Evolutionary conservation across 2,113 vertebrate genomes (phyloP).

Genomic region (Gambusia affinis): DNA sequence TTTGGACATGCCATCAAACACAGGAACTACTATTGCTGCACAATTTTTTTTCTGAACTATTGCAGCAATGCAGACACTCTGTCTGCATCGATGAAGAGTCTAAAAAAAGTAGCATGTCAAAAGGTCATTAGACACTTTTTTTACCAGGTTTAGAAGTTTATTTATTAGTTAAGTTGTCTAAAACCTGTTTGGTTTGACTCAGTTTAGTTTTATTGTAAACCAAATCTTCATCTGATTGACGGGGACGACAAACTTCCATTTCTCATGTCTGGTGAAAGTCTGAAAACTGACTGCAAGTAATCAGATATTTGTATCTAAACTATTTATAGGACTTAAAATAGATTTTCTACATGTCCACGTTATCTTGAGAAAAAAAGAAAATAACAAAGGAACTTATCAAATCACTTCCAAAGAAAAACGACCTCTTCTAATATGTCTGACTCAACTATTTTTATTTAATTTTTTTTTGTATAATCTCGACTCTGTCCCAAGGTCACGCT

Average conservation of each 20-base stretch:
- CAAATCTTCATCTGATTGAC: not conserved
- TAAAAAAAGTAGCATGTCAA: too few relatives aligned
- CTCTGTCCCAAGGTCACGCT: conserved; percentile 14
- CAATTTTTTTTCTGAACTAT: too few relatives aligned
- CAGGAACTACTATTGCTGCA: too few relatives aligned
- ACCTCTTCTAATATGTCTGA: conserved; percentile 6
- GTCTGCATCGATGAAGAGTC: too few relatives aligned
- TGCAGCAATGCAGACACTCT: too few relatives aligned
- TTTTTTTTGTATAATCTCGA: conserved; percentile 10
- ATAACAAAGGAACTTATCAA: not conserved
- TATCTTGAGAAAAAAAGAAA: not conserved
- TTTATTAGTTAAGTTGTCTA: not conserved
- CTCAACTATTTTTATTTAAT: conserved; percentile 10
- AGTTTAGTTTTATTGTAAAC: not conserved
- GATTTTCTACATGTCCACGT: not conserved
- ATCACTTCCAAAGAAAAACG: conserved; percentile 5
- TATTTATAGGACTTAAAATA: not conserved
- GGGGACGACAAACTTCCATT: not conserved
- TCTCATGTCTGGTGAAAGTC: not conserved
- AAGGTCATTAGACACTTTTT: too few relatives aligned
- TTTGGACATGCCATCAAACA: too few relatives aligned
- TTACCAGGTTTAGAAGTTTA: not conserved
- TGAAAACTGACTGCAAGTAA: not conserved
- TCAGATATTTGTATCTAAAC: not conserved
- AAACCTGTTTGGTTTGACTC: not conserved